Conservation (phyloP, 2,797 vertebrate species). For the Bothrops alternatus region DNA sequence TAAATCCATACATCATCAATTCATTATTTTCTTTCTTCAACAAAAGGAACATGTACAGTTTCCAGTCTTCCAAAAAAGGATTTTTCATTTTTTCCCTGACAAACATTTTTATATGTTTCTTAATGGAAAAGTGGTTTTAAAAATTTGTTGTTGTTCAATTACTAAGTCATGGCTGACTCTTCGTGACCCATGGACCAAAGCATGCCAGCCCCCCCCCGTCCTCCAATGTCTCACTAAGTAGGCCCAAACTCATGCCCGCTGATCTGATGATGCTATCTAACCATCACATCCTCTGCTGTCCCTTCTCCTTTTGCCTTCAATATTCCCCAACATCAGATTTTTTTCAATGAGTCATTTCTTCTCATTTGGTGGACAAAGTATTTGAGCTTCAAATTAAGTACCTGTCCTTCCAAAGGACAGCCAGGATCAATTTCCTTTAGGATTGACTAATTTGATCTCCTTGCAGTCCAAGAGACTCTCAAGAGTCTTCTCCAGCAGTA, state of each 20-base stretch:
- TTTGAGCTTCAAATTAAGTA: background rate
- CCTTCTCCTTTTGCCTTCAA: background rate
- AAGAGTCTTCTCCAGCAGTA: background rate
- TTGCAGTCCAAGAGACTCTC: background rate
- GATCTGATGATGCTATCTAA: background rate
- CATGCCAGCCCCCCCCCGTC: background rate
- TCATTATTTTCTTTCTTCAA: background rate
- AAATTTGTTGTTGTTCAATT: background rate
- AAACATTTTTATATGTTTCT: background rate
- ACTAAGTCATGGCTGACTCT: background rate
- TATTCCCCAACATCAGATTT: background rate
- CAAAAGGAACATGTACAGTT: background rate
- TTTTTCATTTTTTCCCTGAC: background rate
- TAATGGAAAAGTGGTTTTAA: background rate
- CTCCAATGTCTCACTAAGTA: background rate
- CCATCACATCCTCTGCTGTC: background rate
- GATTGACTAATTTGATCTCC: background rate
- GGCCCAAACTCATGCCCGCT: background rate
- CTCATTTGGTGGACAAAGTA: background rate
- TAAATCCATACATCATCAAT: background rate
- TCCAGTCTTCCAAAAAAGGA: background rate
- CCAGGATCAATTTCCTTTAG: background rate
- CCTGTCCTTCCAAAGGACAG: background rate
- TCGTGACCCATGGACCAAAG: background rate
- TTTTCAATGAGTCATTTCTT: background rate